phyloP scores from a whole-genome alignment of 2,113 vertebrate species.

The Thalassoma bifasciatum region DNA sequence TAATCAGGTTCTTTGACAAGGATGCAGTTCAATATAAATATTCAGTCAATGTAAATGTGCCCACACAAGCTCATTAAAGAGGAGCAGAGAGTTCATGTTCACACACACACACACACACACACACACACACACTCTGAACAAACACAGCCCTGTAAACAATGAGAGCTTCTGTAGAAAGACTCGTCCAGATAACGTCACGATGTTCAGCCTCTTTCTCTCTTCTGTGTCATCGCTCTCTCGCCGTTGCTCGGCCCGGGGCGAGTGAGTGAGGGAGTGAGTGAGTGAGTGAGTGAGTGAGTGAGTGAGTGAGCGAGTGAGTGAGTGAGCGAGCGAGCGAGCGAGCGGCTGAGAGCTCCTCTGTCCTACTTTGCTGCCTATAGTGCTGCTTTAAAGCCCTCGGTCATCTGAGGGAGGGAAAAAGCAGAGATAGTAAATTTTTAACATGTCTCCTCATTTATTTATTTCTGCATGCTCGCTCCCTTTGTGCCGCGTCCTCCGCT shows the following conservation, averaged over 20 bases:
- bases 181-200: conserved; percentile 2
- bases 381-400: conserved; percentile 34
- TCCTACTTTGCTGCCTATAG: conserved; percentile 23
- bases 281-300: no score
- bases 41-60: conserved; percentile 67
- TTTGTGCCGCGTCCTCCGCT: conserved; percentile 45
- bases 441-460: conserved; percentile 65
- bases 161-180: not conserved
- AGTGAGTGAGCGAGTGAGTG: no score
- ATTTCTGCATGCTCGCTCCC: conserved; percentile 36
- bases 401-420: conserved; percentile 31
- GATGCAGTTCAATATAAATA: conserved; percentile 71
- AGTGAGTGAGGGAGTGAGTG: no score
- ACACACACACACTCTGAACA: no score
- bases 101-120: not conserved
- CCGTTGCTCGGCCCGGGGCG: no score
- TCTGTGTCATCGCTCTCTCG: conserved; percentile 1
- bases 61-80: conserved; percentile 48
- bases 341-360: no score
- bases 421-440: conserved; percentile 61
- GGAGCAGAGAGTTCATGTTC: conserved; percentile 31
- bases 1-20: conserved; percentile 68
- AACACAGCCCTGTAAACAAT: conserved; percentile 10
- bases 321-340: no score
- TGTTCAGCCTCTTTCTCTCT: not conserved